Conservation (phyloP, 2,113 vertebrate genomes). For the Psilopogon haemacephalus region DNA sequence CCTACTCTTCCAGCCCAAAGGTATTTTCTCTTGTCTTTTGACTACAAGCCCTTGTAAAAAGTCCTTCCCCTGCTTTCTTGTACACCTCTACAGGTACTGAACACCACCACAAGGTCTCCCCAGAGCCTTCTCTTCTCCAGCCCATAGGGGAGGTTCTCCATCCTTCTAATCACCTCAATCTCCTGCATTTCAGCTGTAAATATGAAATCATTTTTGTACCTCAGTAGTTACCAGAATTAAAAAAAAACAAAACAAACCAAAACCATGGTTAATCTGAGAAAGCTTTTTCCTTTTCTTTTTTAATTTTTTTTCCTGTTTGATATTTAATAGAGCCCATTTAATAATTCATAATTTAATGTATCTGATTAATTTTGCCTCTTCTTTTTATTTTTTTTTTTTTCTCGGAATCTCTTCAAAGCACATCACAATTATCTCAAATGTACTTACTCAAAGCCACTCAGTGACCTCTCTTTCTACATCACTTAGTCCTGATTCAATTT, state of each 20-base stretch:
- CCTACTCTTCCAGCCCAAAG: no score
- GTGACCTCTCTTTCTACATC: slow-evolving; percentile 45
- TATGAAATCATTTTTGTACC: background rate
- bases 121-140: no score
- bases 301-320: slow-evolving; percentile 28
- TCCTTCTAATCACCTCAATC: no score
- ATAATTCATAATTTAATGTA: slow-evolving; percentile 68
- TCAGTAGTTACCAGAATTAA: background rate
- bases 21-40: no score
- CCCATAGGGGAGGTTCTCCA: no score
- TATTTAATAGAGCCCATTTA: slow-evolving; percentile 56
- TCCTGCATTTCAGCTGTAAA: background rate
- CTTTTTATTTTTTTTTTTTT: background rate
- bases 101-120: no score
- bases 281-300: no score
- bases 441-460: background rate
- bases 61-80: no score
- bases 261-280: slow-evolving; percentile 16
- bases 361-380: slow-evolving; percentile 62
- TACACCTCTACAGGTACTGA: no score
- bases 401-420: slow-evolving; percentile 35
- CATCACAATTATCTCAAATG: slow-evolving; percentile 48
- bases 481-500: slow-evolving; percentile 39
- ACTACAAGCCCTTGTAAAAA: no score
- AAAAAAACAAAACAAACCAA: no score